Percentiles rank a stretch among this genome's conserved stretches.
Conservation (phyloP, 2,888 invertebrate species). For the Pachycephus smyrnensis region DNA sequence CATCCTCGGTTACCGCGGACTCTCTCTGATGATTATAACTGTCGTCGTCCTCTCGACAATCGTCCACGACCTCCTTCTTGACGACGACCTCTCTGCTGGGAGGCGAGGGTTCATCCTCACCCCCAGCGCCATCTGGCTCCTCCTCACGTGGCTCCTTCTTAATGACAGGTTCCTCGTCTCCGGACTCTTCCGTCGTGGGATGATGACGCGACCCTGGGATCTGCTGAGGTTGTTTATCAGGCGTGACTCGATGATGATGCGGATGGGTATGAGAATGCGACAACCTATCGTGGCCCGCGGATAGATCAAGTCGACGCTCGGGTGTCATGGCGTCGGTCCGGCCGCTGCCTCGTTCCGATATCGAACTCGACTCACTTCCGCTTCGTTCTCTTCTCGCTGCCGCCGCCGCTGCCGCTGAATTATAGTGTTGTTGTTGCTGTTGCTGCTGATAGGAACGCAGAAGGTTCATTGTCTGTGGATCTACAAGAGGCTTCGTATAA, state of each 20-base stretch:
- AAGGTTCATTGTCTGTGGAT: slow-evolving; percentile 88
- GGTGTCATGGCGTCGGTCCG: slow-evolving; percentile 86
- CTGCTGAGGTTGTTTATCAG: slow-evolving; percentile 76
- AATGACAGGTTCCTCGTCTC: slow-evolving; percentile 69
- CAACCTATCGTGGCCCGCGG: slow-evolving; percentile 49
- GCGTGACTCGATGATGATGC: slow-evolving; percentile 76
- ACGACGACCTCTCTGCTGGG: slow-evolving; percentile 69
- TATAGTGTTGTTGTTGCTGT: slow-evolving; percentile 69
- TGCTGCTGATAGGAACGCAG: slow-evolving; percentile 81
- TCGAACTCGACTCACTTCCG: slow-evolving; percentile 89
- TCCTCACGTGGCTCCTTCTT: slow-evolving; percentile 70
- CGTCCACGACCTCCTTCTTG: slow-evolving; percentile 76
- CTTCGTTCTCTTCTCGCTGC: slow-evolving; percentile 80
- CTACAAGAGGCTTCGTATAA: slow-evolving; percentile 91
- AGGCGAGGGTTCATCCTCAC: slow-evolving; percentile 66
- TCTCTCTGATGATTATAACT: slow-evolving; percentile 57
- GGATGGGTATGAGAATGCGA: slow-evolving; percentile 55
- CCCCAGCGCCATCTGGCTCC: slow-evolving; percentile 63
- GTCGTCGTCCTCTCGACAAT: slow-evolving; percentile 69
- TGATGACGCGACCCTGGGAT: slow-evolving; percentile 69
- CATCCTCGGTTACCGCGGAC: slow-evolving; percentile 61
- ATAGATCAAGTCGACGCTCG: slow-evolving; percentile 78
- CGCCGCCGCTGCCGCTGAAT: slow-evolving; percentile 25
- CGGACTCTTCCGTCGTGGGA: slow-evolving; percentile 67
- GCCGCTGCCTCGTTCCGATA: slow-evolving; percentile 85